Evolutionary conservation across 2,797 vertebrate genomes (phyloP).

Genomic region (Danio tinwini): DNA sequence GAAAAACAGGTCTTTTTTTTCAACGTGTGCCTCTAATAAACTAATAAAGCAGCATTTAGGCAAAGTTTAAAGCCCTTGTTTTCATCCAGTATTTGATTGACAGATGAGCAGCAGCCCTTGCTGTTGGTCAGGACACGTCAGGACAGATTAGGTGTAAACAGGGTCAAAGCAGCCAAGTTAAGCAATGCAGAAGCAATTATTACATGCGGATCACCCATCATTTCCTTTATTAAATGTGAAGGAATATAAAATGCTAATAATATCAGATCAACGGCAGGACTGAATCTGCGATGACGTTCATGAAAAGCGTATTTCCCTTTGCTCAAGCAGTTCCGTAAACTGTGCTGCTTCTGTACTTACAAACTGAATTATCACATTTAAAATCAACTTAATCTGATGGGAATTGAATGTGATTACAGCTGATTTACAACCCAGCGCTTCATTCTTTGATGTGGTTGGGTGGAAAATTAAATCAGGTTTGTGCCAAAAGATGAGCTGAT

Average conservation of each 20-base stretch:
- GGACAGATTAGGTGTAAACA: background rate
- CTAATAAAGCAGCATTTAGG: background rate
- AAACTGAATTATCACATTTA: constrained; percentile 38
- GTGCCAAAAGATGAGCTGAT: constrained; percentile 14
- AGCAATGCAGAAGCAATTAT: background rate
- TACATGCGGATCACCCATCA: background rate
- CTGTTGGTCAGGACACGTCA: background rate
- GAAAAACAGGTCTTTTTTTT: too few species aligned
- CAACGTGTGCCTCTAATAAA: background rate
- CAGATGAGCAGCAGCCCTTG: background rate
- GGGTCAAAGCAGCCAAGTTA: background rate
- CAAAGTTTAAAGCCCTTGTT: constrained; percentile 1
- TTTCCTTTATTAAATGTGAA: background rate
- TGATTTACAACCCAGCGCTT: constrained; percentile 28
- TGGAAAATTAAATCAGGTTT: constrained; percentile 44
- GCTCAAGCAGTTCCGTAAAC: background rate
- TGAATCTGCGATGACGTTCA: constrained; percentile 1
- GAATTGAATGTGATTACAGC: constrained; percentile 29
- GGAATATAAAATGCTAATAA: background rate
- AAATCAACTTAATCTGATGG: constrained; percentile 42
- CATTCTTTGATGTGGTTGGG: constrained; percentile 26
- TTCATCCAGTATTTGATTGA: background rate
- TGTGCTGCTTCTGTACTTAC: constrained; percentile 4
- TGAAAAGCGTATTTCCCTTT: constrained; percentile 24
- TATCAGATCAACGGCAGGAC: background rate